Percentiles rank a stretch among this genome's conserved stretches.
Conservation (phyloP, 2,113 vertebrate genomes). For the Mirza zaza region DNA sequence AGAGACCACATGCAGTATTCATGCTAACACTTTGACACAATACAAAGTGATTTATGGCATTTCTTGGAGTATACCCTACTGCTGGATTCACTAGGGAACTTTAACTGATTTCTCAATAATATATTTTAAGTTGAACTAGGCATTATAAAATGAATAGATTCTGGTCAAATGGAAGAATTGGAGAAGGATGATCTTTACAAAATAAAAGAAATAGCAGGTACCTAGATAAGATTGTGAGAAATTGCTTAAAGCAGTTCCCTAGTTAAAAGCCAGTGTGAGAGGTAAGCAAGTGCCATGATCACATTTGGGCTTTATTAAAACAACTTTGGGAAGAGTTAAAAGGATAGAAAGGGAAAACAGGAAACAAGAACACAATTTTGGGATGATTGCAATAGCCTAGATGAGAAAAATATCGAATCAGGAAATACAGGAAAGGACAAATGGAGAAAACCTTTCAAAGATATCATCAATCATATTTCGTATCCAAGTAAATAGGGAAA, state of each 20-base stretch:
- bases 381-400: not conserved
- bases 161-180: not conserved
- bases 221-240: not conserved
- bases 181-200: slow-evolving; percentile 26
- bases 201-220: not conserved
- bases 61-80: not conserved
- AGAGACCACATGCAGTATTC: not conserved
- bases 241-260: not conserved
- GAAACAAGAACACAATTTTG: not conserved
- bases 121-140: not conserved
- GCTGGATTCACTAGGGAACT: not conserved
- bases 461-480: not conserved
- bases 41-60: not conserved
- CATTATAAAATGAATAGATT: not conserved
- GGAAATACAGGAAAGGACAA: not conserved
- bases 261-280: not conserved
- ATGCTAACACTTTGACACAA: not conserved
- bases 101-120: not conserved
- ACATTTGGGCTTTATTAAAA: not conserved
- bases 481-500: not conserved
- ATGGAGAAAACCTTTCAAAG: not conserved
- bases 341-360: not conserved
- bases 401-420: not conserved
- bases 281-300: not conserved
- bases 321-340: not conserved